Conservation (phyloP, 2,113 vertebrate species). For the Delphinapterus leucas region DNA sequence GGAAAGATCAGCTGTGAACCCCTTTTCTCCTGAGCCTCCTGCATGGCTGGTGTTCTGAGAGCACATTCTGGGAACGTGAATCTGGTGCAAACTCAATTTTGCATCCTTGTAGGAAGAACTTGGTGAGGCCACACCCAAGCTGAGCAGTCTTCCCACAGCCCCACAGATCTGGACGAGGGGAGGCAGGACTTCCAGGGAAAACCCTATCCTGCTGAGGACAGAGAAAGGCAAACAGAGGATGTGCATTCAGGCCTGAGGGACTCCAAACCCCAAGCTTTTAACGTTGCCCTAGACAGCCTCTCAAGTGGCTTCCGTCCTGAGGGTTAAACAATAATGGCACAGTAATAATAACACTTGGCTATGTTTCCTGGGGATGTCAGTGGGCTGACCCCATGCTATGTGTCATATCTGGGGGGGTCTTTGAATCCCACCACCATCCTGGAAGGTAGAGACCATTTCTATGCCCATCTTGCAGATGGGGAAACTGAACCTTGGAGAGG, state of each 20-base stretch:
- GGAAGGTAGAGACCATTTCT: neutral
- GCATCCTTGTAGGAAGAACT: neutral
- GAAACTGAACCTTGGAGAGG: neutral
- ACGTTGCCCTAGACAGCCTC: neutral
- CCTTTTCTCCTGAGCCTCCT: neutral
- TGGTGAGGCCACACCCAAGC: neutral
- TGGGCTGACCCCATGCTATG: neutral
- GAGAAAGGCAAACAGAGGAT: neutral
- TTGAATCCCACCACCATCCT: neutral
- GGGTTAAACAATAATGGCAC: neutral
- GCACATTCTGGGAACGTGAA: neutral
- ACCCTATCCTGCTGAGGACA: neutral
- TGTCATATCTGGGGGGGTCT: neutral
- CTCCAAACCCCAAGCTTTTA: neutral
- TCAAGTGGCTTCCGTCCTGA: neutral
- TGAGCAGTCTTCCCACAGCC: neutral
- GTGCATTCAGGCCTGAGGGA: neutral
- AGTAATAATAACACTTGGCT: neutral
- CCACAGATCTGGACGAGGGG: too few species aligned
- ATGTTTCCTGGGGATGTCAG: neutral
- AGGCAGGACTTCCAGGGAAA: neutral
- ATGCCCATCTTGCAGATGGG: neutral
- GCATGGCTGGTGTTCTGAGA: neutral
- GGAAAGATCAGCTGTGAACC: neutral
- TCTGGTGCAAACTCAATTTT: neutral